A percentile compares a stretch with the other conserved stretches of the same genome.
Conservation (phyloP, 2,113 vertebrate genomes). For the Plecotus auritus region DNA sequence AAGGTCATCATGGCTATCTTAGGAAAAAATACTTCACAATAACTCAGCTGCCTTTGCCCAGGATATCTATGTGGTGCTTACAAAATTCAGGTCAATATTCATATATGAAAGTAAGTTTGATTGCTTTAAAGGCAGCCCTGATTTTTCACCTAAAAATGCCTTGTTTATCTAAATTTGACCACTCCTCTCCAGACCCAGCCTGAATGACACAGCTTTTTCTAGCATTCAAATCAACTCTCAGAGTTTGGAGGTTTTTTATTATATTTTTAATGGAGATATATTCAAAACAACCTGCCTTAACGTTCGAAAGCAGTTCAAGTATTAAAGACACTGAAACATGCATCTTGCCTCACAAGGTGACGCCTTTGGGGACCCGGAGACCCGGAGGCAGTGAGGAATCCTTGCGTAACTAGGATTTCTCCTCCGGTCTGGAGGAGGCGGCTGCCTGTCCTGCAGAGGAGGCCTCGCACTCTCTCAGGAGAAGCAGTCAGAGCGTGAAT, state of each 20-base stretch:
- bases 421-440: not conserved
- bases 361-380: not conserved
- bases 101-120: not conserved
- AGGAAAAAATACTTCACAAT: not conserved
- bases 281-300: not conserved
- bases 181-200: not conserved
- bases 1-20: not conserved
- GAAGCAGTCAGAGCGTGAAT: not conserved
- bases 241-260: not conserved
- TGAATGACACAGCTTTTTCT: not conserved
- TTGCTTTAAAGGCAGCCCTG: not conserved
- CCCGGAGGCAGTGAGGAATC: accelerated
- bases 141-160: not conserved
- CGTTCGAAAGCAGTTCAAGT: not conserved
- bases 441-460: too few species aligned
- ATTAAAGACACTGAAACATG: not conserved
- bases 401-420: accelerated
- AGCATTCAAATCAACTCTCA: not conserved
- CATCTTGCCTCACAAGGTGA: not conserved
- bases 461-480: not conserved
- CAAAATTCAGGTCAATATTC: not conserved
- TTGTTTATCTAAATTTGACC: not conserved
- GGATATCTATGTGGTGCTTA: accelerated
- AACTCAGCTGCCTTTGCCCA: not conserved
- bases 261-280: not conserved